A percentile compares a stretch with the other conserved stretches of the same genome.
Evolutionary conservation across 1,140 invertebrate species (phyloP).

Genomic region (Leguminivora glycinivorella): DNA sequence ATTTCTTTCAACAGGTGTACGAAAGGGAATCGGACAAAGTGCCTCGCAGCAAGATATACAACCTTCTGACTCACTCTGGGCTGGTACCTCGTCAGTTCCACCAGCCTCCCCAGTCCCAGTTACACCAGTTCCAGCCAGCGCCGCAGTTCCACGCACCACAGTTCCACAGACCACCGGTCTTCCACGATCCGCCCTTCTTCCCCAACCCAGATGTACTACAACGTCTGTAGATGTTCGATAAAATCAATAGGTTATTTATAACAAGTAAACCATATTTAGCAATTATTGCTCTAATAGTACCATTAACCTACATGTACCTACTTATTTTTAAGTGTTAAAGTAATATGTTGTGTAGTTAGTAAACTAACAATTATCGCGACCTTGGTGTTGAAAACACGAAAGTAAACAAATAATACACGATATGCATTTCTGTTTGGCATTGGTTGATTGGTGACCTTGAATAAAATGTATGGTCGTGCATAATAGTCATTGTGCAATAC

Average conservation of each 20-base stretch:
- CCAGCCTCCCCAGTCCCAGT: conserved; percentile 34
- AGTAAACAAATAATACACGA: background rate
- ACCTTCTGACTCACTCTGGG: conserved; percentile 81
- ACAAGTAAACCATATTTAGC: conserved; percentile 2
- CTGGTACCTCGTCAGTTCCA: conserved; percentile 68
- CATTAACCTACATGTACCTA: conserved; percentile 6
- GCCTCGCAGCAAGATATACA: conserved; percentile 80
- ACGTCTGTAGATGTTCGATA: conserved; percentile 35
- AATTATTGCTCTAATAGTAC: background rate
- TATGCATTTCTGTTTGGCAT: conserved; percentile 20
- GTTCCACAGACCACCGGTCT: conserved; percentile 33
- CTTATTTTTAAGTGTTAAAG: conserved; percentile 8
- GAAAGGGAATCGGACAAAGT: conserved; percentile 80
- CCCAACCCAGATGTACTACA: conserved; percentile 54
- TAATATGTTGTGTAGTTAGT: background rate
- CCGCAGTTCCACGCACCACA: conserved; percentile 28
- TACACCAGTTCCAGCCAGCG: conserved; percentile 16
- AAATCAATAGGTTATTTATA: conserved; percentile 8
- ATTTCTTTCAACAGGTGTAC: conserved; percentile 69
- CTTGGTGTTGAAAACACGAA: conserved; percentile 15
- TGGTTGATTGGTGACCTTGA: conserved; percentile 11
- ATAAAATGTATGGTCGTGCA: background rate
- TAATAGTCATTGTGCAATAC: conserved; percentile 20
- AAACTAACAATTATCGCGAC: conserved; percentile 9
- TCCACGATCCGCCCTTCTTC: conserved; percentile 43